phyloP scores from a whole-genome alignment of 1,140 invertebrate genomes.

The Tetranychus cinnabarinus region DNA sequence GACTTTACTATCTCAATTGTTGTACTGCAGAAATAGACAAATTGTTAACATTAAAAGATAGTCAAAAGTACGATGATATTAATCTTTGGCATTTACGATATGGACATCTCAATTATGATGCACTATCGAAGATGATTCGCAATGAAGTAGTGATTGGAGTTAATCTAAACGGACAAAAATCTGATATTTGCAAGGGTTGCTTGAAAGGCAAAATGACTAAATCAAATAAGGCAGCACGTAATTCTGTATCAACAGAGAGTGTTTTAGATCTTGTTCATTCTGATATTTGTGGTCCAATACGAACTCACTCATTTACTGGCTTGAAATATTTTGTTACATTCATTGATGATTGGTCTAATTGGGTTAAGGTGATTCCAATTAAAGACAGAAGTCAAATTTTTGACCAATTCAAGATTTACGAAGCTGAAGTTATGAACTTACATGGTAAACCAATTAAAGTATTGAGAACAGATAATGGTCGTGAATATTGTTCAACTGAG shows the following conservation, averaged over 20 bases:
- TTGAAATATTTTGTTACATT: constrained; percentile 19
- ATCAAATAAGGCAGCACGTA: not conserved
- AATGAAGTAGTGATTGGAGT: too few species aligned
- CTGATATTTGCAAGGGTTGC: not conserved
- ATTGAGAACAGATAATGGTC: constrained; percentile 8
- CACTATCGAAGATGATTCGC: too few species aligned
- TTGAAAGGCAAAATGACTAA: not conserved
- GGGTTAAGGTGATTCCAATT: too few species aligned
- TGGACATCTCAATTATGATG: too few species aligned
- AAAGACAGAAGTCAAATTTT: too few species aligned
- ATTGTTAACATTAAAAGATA: too few species aligned
- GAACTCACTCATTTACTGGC: constrained; percentile 16
- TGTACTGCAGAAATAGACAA: too few species aligned
- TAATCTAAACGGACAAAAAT: not conserved
- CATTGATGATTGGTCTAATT: constrained; percentile 21
- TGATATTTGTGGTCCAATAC: constrained; percentile 25
- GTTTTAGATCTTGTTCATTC: not conserved
- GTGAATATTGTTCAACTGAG: not conserved
- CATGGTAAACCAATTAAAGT: constrained; percentile 1
- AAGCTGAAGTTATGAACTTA: constrained; percentile 3
- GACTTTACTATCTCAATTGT: too few species aligned
- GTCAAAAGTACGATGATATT: too few species aligned
- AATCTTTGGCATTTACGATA: too few species aligned
- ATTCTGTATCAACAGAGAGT: not conserved
- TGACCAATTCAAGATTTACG: too few species aligned